A percentile compares a stretch with the other conserved stretches of the same genome.
Conservation (phyloP, 2,797 vertebrate species). For the Gadopsis marmoratus region DNA sequence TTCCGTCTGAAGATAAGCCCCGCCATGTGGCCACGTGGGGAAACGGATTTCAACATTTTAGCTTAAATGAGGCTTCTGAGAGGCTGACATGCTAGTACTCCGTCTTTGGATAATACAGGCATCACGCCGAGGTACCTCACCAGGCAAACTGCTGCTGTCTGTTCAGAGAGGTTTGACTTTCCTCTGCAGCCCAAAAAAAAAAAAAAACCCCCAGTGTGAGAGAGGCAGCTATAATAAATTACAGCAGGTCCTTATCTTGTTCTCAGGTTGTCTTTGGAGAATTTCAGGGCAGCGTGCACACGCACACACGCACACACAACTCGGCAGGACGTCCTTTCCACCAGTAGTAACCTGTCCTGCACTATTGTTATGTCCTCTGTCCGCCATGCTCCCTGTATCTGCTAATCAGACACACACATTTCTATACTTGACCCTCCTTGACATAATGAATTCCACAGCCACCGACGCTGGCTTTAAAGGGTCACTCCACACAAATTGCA, state of each 20-base stretch:
- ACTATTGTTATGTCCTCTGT: background rate
- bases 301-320: background rate
- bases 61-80: slow-evolving; percentile 4
- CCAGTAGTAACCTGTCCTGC: background rate
- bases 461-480: background rate
- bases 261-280: slow-evolving; percentile 54
- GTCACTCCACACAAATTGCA: background rate
- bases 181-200: slow-evolving; percentile 24
- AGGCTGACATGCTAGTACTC: background rate
- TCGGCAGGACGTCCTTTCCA: slow-evolving; percentile 2
- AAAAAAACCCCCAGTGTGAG: slow-evolving; percentile 15
- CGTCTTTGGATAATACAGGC: slow-evolving; percentile 20
- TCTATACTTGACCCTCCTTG: background rate
- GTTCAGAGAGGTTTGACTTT: slow-evolving; percentile 36
- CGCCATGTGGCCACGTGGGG: too few relatives aligned
- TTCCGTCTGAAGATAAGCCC: slow-evolving; percentile 8
- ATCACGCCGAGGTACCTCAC: background rate
- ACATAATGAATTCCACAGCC: background rate
- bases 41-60: background rate
- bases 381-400: background rate
- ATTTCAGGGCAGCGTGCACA: slow-evolving; percentile 35
- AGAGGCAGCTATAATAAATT: slow-evolving; percentile 26
- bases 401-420: background rate
- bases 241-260: slow-evolving; percentile 57
- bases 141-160: background rate